Evolutionary conservation across 2,113 vertebrate genomes (phyloP).

Genomic region (Halcyon senegalensis): DNA sequence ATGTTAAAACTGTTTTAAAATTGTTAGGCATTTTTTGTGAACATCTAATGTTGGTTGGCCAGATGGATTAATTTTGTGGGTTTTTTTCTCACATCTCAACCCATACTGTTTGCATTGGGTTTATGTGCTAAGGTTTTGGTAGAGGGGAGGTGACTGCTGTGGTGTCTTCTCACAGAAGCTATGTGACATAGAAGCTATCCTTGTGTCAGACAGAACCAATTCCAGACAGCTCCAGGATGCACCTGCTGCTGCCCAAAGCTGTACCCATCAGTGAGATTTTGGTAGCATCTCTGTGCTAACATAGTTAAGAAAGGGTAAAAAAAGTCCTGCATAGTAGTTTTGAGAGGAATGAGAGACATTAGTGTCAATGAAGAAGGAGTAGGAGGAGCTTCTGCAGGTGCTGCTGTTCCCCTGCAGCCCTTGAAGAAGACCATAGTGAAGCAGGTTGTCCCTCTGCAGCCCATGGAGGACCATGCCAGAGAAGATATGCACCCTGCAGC

Average conservation of each 20-base stretch:
- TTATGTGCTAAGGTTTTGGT: no score
- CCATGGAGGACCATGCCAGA: no score
- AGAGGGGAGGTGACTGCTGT: no score
- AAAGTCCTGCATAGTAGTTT: not conserved
- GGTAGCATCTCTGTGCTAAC: not conserved
- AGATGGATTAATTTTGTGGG: not conserved
- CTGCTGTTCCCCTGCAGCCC: not conserved
- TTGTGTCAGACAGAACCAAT: no score
- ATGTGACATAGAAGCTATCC: no score
- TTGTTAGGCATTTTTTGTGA: not conserved
- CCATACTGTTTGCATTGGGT: no score
- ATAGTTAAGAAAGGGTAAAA: not conserved
- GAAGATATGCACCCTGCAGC: not conserved
- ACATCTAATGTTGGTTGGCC: not conserved
- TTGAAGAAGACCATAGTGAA: not conserved
- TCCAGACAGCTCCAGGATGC: no score
- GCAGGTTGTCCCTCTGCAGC: no score
- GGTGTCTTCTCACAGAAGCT: no score
- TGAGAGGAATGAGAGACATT: not conserved
- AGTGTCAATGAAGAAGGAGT: not conserved
- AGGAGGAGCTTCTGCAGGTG: not conserved
- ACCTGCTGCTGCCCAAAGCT: no score
- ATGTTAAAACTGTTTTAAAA: not conserved
- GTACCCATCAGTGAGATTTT: no score
- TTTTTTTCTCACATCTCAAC: not conserved